Evolutionary conservation across 2,113 vertebrate genomes (phyloP).

Genomic region (Cichladusa arquata): DNA sequence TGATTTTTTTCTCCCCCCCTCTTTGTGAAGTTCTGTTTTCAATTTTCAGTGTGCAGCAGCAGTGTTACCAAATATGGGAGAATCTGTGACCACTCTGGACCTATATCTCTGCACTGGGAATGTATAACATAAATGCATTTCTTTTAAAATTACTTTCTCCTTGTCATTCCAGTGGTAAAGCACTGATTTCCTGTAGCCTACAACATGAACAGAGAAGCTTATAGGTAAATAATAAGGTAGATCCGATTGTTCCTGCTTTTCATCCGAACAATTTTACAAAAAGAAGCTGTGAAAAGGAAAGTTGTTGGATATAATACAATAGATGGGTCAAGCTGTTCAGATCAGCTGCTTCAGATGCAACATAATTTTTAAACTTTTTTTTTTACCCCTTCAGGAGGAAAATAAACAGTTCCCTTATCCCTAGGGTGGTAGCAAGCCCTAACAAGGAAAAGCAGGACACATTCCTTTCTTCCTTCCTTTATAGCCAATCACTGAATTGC

Average conservation of each 20-base stretch:
- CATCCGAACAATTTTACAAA: not conserved
- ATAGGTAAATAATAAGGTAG: not conserved
- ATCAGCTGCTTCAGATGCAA: not conserved
- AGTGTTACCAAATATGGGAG: constrained; percentile 20
- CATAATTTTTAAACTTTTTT: not conserved
- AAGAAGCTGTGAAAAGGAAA: not conserved
- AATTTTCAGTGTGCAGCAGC: not conserved
- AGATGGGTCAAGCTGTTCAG: not conserved
- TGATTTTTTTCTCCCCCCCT: not conserved
- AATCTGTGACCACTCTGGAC: not conserved
- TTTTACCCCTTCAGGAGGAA: not conserved
- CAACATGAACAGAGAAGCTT: not conserved
- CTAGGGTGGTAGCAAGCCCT: constrained; percentile 20
- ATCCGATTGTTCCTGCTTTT: not conserved
- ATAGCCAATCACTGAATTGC: constrained; percentile 33
- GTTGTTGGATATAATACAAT: not conserved
- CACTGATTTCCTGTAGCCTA: not conserved
- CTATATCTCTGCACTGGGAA: not conserved
- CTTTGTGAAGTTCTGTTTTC: constrained; percentile 2
- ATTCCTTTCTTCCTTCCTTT: constrained; percentile 54
- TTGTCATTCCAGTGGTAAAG: not conserved
- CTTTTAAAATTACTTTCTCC: not conserved
- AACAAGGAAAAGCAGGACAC: constrained; percentile 58
- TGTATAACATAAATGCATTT: not conserved
- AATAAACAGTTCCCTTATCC: constrained; percentile 25